Percentiles rank a stretch among this genome's conserved stretches.
phyloP scores from a whole-genome alignment of 2,797 vertebrate genomes.

The Gymnodraco acuticeps region DNA sequence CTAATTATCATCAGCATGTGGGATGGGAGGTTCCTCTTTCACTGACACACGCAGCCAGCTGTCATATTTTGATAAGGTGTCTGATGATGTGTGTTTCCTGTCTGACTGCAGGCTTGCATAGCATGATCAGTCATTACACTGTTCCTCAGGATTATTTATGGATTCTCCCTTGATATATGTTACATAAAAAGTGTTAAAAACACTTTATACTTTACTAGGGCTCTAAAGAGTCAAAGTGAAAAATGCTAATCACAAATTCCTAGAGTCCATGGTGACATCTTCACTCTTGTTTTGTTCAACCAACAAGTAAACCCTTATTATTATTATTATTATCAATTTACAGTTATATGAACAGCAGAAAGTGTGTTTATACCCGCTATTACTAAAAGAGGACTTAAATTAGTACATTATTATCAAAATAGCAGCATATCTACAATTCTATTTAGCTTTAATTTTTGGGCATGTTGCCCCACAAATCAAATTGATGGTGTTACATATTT shows the following conservation, averaged over 20 bases:
- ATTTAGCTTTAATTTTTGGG: background rate
- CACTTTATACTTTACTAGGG: background rate
- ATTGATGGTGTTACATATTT: background rate
- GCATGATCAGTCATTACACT: background rate
- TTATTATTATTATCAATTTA: background rate
- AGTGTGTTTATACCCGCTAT: background rate
- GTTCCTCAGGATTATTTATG: conserved; percentile 10
- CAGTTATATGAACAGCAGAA: background rate
- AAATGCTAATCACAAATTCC: background rate
- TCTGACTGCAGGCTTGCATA: conserved; percentile 29
- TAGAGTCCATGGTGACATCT: background rate
- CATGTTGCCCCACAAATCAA: background rate
- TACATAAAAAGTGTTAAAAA: conserved; percentile 1
- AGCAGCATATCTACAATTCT: background rate
- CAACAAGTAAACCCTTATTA: background rate
- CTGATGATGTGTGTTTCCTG: conserved; percentile 39
- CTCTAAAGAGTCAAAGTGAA: background rate
- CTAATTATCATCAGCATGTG: conserved; percentile 67
- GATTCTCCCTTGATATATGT: background rate
- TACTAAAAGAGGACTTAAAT: background rate
- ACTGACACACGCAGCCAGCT: conserved; percentile 59
- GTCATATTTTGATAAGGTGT: conserved; percentile 67
- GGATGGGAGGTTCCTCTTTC: conserved; percentile 61
- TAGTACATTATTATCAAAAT: background rate
- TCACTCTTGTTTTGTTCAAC: background rate